phyloP scores from a whole-genome alignment of 2,888 invertebrate species.

The Synergus laeviventris region DNA sequence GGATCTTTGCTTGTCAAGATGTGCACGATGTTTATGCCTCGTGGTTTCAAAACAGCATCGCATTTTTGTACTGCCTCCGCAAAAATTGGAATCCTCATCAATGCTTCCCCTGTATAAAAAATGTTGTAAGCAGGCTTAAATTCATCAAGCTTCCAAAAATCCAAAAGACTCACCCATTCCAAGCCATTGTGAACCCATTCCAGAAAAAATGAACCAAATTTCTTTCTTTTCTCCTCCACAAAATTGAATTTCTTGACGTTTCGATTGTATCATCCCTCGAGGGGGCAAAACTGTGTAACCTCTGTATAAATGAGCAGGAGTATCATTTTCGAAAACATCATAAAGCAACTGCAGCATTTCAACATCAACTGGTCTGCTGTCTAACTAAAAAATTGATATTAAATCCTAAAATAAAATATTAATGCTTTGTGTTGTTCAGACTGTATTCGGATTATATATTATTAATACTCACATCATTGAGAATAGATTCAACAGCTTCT shows the following conservation, averaged over 20 bases:
- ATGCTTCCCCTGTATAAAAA: constrained; percentile 55
- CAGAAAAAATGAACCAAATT: constrained; percentile 93
- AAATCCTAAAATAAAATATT: constrained; percentile 15
- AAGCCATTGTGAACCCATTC: constrained; percentile 83
- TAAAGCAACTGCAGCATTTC: constrained; percentile 81
- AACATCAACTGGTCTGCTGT: constrained; percentile 80
- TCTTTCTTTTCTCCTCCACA: constrained; percentile 82
- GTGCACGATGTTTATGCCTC: constrained; percentile 81
- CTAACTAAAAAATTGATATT: constrained; percentile 65
- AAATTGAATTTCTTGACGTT: constrained; percentile 79
- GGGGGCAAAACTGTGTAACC: constrained; percentile 82
- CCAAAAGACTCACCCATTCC: constrained; percentile 39
- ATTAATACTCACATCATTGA: constrained; percentile 78
- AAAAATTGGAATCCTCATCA: constrained; percentile 82
- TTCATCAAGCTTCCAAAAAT: neutral
- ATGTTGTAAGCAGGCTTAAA: neutral
- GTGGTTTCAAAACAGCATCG: constrained; percentile 80
- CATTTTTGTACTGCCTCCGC: constrained; percentile 79
- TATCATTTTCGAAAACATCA: constrained; percentile 78
- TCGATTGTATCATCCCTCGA: constrained; percentile 60
- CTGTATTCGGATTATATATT: neutral
- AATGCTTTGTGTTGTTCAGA: neutral
- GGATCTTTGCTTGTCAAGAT: constrained; percentile 81
- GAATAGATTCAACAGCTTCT: constrained; percentile 81
- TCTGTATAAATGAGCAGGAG: constrained; percentile 83